Evolutionary conservation across 1,140 invertebrate genomes (phyloP).

Genomic region (Octopus sinensis): DNA sequence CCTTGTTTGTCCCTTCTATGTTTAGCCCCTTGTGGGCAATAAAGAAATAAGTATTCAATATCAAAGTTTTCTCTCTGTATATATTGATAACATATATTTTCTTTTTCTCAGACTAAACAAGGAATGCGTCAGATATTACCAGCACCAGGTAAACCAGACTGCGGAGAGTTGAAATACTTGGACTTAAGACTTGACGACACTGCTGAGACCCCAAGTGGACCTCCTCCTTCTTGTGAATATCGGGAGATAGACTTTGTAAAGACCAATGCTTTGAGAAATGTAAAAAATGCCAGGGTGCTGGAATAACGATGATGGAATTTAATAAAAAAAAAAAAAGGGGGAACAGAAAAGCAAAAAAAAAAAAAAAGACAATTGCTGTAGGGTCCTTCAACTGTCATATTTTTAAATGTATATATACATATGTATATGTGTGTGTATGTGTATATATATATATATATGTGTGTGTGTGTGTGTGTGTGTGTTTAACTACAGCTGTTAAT

Average conservation of each 20-base stretch:
- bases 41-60: too few species aligned
- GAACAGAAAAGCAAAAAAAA: background rate
- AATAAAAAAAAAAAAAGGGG: background rate
- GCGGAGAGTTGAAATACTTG: conserved; percentile 27
- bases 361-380: background rate
- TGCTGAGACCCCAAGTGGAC: conserved; percentile 19
- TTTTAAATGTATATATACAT: too few species aligned
- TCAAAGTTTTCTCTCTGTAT: too few species aligned
- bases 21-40: too few species aligned
- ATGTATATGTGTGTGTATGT: too few species aligned
- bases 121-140: background rate
- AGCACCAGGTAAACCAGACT: conserved; percentile 25
- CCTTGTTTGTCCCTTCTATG: too few species aligned
- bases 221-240: conserved; percentile 37
- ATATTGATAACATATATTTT: too few species aligned
- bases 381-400: too few species aligned
- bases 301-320: background rate
- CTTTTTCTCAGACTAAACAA: too few species aligned
- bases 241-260: conserved; percentile 47
- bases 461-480: too few species aligned
- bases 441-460: too few species aligned
- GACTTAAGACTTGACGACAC: conserved; percentile 26
- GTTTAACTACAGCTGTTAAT: too few species aligned
- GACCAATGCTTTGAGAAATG: conserved; percentile 38
- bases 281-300: conserved; percentile 17